These are phyloP conservation scores for Pseudorhiza aurosa DNA, from an alignment of 30 jellyfish, hydroid and myxozoan species.

Conservation along the genomic window DNA sequence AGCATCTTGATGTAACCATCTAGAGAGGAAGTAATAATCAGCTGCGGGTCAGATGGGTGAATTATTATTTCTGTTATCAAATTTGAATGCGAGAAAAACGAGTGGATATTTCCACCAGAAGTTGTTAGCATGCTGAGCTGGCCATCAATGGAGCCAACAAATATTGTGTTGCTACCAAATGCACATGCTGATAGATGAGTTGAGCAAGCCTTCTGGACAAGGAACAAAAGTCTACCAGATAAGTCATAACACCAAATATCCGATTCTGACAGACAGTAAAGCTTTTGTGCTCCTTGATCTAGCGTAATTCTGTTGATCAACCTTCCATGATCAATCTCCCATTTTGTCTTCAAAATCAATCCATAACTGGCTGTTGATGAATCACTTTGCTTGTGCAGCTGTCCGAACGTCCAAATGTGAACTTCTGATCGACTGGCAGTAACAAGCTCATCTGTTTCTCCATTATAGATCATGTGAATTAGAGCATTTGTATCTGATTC, in stretches of 20 bases:
- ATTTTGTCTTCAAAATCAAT: conserved; percentile 33
- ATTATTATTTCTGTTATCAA: conserved; percentile 65
- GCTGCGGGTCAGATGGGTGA: conserved; percentile 71
- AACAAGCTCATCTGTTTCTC: conserved; percentile 56
- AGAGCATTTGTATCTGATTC: conserved; percentile 66
- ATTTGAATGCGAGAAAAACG: conserved; percentile 54
- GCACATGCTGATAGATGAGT: conserved; percentile 80
- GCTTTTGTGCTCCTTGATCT: conserved; percentile 66
- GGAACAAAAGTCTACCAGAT: conserved; percentile 52
- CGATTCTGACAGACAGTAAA: conserved; percentile 71
- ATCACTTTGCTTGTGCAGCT: conserved; percentile 24
- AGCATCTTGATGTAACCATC: conserved; percentile 81
- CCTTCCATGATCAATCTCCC: conserved; percentile 28
- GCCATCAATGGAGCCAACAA: conserved; percentile 84
- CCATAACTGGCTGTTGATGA: conserved; percentile 31
- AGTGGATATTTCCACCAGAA: conserved; percentile 72
- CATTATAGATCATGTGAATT: conserved; percentile 57
- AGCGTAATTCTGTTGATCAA: conserved; percentile 49
- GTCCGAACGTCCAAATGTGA: conserved; percentile 72
- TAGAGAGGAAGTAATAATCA: conserved; percentile 73
- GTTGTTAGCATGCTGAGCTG: conserved; percentile 51
- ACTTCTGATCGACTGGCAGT: conserved; percentile 68
- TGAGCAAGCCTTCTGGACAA: conserved; percentile 31
- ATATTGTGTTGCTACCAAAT: conserved; percentile 46
- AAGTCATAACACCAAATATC: conserved; percentile 71